Conservation (phyloP, 2,113 vertebrate genomes). For the Danio rerio region GRCz12tu NC_133193.1:43292501-43293000, state of each 20-base stretch:
- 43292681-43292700: not conserved
- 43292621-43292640: not conserved
- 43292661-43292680: not conserved
- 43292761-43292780: not conserved
- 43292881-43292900: not conserved
- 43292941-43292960: not conserved
- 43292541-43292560: no score
- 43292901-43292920: not conserved
- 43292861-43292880: no score
- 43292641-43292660: not conserved
- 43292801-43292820: not conserved
- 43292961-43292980: not conserved
- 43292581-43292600: not conserved
- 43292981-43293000: not conserved
- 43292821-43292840: not conserved
- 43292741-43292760: not conserved
- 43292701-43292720: no score
- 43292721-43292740: not conserved
- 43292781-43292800: not conserved
- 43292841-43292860: not conserved
- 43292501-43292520: no score
- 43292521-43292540: no score
- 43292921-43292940: not conserved
- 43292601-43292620: not conserved
- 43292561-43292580: not conserved